Base-by-base conservation (phyloP, 1,140 invertebrate genomes). In the Melitaea cinxia region DNA sequence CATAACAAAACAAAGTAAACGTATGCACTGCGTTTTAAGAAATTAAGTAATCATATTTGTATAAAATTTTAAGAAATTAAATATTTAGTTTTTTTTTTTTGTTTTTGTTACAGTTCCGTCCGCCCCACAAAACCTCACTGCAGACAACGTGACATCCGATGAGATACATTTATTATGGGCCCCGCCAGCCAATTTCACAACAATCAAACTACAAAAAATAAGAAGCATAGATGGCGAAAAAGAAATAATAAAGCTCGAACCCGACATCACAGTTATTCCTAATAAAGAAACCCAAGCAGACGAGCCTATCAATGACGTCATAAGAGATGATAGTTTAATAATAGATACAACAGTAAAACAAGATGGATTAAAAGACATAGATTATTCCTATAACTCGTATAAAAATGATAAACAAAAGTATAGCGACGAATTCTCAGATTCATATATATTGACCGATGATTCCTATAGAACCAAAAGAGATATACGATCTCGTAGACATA, bases 151-250 rank as follows among this genome's bases (percentile, higher is more conserved):
- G 39, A 95, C 95, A 55, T 93, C 96, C 64, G 94, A 93, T 42
- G 95, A 95, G 79, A 95, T 97, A 70, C 94, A 94, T 60, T 91
- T 98, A 73, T 93, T 93, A 72, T 98, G 96, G 96, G 91, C 91
- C 75, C 94, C 95, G 84, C 96, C 97, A 54, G 70, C 72, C 55
- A 94, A 85, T 93, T 97, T 72, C 93, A 94, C 72, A 82, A 94
- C 72, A 82, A 96, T 78, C 90, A 93, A 73, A 96, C 56, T 64
- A 19, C 49, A 30, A 54, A 69, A 64, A 42, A 61, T 61, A 15
- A 39, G 19, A 50, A 47, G 52, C 35, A 53, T 55, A 42, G 95
- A 39, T 59, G 30, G 42, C 15, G 64, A 61, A 17, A 70, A 60
- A n/a, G 59, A 73, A 2, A 57, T 58, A 10, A 58, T 73, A 15